Evolutionary conservation across 1,140 invertebrate genomes (phyloP), one percentile per base, ranked within the genome.

Genomic region (Hyles vespertilio): DNA sequence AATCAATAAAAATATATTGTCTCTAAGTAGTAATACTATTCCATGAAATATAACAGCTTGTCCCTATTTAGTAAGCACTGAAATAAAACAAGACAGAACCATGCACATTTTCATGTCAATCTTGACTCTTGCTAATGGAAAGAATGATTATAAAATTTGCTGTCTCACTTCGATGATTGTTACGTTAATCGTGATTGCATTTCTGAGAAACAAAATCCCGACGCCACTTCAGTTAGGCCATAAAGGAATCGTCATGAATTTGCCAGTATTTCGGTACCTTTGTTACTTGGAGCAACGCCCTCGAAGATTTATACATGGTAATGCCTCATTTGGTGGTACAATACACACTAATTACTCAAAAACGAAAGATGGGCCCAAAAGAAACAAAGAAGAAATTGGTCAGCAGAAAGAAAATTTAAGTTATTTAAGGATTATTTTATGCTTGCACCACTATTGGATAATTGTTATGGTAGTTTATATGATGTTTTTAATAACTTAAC

Each of bases 281-380:
- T 56, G 44, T 56, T 2, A 34, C 33, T 61, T 53, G 51, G 60
- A 63, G 63, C 65, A 69, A 69, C 52, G 62, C 53, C 57, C 61
- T 51, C 10, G 5, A 52, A 64, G 52, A 68, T 66, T 62, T 60
- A 53, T 51, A 56, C 46, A n/a, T 11, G 57, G n/a, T 44, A 51
- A 45, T 58, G 34, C 51, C 58, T 49, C 50, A 11, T n/a, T 34
- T 64, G 32, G 52, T 10, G 9, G 40, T 47, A 45, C 34, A 56
- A 56, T 56, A 47, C 32, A 3, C 32, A 5, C 22, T 56, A 52
- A 59, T 63, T 11, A 61, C 46, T 53, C 43, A n/a, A 47, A 48
- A 12, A 11, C 22, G 22, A 11, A 48, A 48, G 22, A 48, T 6
- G 47, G 47, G 5, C 11, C 11, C 9, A 12, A 48, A 48, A 22